Evolutionary conservation across 1,140 invertebrate genomes (phyloP).

Genomic region (Heterodera carotae): DNA sequence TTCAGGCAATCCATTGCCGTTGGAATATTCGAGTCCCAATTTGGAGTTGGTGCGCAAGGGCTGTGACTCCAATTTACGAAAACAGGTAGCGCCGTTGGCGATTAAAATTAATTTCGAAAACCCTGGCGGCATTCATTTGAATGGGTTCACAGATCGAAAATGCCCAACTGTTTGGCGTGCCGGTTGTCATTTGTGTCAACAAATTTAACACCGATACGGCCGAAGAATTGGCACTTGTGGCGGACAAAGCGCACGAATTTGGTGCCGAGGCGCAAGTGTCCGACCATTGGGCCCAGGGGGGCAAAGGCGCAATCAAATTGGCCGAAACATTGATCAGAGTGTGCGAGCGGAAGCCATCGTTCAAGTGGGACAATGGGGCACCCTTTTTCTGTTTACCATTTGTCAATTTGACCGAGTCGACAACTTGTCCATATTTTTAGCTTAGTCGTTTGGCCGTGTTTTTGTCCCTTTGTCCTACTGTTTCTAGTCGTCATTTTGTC

Average conservation of each 20-base stretch:
- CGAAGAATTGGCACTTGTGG: constrained; percentile 81
- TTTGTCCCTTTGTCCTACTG: too few relatives aligned
- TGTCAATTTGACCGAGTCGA: too few relatives aligned
- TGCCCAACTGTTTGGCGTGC: constrained; percentile 83
- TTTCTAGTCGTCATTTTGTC: too few relatives aligned
- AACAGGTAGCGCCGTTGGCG: constrained; percentile 72
- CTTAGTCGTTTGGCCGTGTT: too few relatives aligned
- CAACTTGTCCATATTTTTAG: too few relatives aligned
- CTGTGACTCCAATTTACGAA: constrained; percentile 79
- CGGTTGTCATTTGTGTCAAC: constrained; percentile 94
- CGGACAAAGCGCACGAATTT: constrained; percentile 73
- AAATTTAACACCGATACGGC: constrained; percentile 79
- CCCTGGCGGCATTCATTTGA: too few relatives aligned
- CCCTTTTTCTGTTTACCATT: too few relatives aligned
- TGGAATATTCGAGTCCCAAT: constrained; percentile 83
- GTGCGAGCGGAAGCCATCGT: constrained; percentile 71
- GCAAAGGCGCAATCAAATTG: constrained; percentile 80
- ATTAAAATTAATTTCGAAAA: too few relatives aligned
- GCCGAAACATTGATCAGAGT: constrained; percentile 84
- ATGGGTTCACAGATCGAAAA: constrained; percentile 85
- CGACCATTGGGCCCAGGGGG: constrained; percentile 87
- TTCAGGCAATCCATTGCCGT: constrained; percentile 77
- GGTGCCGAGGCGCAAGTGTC: constrained; percentile 85
- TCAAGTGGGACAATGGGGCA: constrained; percentile 67
- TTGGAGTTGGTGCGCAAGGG: constrained; percentile 84